phyloP scores from a whole-genome alignment of 2,888 invertebrate genomes.

The Eustalomyia histrio region DNA sequence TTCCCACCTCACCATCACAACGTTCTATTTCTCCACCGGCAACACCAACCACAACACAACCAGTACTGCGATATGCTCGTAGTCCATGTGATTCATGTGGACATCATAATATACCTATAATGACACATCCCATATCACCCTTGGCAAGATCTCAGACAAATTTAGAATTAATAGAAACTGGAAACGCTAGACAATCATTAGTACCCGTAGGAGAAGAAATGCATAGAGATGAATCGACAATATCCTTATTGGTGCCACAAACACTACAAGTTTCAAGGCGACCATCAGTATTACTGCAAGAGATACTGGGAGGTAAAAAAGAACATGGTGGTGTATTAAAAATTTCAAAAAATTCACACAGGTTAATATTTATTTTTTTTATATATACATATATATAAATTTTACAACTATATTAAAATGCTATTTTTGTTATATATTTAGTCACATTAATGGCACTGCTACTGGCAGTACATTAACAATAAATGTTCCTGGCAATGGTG shows the following conservation, averaged over 20 bases:
- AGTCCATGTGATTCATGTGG: constrained; percentile 76
- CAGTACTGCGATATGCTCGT: constrained; percentile 63
- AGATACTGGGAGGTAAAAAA: constrained; percentile 75
- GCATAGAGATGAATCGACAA: constrained; percentile 74
- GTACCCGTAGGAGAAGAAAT: constrained; percentile 67
- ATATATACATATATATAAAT: background rate
- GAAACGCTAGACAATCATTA: constrained; percentile 70
- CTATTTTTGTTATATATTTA: constrained; percentile 39
- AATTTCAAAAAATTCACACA: constrained; percentile 69
- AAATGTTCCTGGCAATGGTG: constrained; percentile 68
- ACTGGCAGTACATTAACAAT: constrained; percentile 75
- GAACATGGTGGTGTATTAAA: constrained; percentile 67
- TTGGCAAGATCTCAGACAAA: constrained; percentile 77
- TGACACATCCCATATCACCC: constrained; percentile 76
- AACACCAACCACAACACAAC: constrained; percentile 30
- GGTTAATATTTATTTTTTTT: constrained; percentile 67
- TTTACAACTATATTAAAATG: background rate
- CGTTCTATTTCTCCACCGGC: constrained; percentile 34
- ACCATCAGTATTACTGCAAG: constrained; percentile 78
- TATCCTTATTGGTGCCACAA: constrained; percentile 68
- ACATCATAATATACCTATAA: constrained; percentile 75
- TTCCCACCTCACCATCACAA: constrained; percentile 27
- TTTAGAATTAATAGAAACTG: constrained; percentile 73
- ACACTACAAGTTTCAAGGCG: constrained; percentile 77
- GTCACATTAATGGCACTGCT: constrained; percentile 71